These are phyloP conservation scores for Drosophila mojavensis DNA, from an alignment of 1,140 invertebrate genomes.

Conservation along the genomic window DNA sequence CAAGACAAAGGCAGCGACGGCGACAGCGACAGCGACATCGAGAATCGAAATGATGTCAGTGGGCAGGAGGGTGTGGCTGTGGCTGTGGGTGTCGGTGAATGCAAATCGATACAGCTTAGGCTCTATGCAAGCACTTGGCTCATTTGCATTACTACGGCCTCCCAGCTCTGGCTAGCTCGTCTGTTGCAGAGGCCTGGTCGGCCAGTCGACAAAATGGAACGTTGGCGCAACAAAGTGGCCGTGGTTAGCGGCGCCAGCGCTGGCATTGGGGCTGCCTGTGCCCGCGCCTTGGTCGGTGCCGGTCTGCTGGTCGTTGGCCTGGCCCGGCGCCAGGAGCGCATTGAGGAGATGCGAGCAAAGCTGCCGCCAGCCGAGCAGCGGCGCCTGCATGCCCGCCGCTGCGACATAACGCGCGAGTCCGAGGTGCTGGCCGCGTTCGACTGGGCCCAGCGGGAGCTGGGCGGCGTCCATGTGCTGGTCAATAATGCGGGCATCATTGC, in stretches of 20 bases:
- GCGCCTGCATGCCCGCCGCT: constrained; percentile 84
- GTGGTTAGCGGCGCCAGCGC: constrained; percentile 84
- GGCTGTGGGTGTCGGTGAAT: too few species aligned
- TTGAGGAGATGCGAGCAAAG: constrained; percentile 84
- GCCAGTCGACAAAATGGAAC: constrained; percentile 68
- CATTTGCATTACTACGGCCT: constrained; percentile 23
- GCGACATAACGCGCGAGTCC: constrained; percentile 88
- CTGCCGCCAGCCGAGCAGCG: constrained; percentile 52
- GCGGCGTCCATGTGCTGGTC: constrained; percentile 89
- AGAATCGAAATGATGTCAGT: neutral
- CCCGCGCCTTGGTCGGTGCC: constrained; percentile 83
- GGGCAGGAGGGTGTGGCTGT: neutral
- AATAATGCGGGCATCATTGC: constrained; percentile 89
- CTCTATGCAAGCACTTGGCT: neutral
- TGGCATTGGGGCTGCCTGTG: constrained; percentile 86
- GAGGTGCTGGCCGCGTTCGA: constrained; percentile 88
- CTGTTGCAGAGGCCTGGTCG: neutral
- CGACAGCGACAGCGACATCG: too few species aligned
- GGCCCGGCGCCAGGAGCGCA: constrained; percentile 86
- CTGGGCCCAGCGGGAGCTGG: constrained; percentile 86
- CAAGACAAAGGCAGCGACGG: neutral
- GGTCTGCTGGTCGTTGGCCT: constrained; percentile 89
- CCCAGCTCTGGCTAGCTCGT: neutral
- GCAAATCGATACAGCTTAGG: constrained; percentile 38
- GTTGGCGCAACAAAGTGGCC: constrained; percentile 81